A percentile compares a stretch with the other conserved stretches of the same genome.
These are phyloP conservation scores for Nibea albiflora DNA, from an alignment of 2,113 vertebrate species.

Conservation along the genomic window DNA sequence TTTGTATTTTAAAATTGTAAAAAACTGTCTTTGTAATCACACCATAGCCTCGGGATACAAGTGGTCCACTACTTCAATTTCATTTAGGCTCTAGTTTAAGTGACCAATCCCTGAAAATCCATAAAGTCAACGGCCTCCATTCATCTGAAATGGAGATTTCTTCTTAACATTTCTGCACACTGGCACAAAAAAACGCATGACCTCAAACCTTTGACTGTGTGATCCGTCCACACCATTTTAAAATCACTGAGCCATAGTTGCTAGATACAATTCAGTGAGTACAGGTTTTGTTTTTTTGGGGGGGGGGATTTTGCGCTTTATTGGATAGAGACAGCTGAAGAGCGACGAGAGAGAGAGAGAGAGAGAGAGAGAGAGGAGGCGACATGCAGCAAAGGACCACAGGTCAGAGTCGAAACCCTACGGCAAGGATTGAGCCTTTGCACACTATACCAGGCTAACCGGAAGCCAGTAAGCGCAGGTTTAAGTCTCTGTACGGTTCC, in stretches of 20 bases:
- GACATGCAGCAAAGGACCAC: too few species aligned
- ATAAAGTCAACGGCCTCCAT: neutral
- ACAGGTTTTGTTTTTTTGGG: too few species aligned
- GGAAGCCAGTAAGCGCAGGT: too few species aligned
- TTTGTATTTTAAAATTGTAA: too few species aligned
- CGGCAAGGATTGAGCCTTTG: too few species aligned
- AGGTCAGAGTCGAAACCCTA: too few species aligned
- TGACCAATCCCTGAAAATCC: neutral
- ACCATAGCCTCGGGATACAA: neutral
- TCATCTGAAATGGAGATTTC: neutral
- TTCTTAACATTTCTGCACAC: neutral
- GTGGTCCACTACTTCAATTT: neutral
- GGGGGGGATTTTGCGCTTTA: too few species aligned
- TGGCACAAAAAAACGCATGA: neutral
- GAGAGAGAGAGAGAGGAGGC: too few species aligned
- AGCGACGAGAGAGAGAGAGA: too few species aligned
- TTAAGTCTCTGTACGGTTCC: neutral
- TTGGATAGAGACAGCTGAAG: too few species aligned
- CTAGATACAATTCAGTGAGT: too few species aligned
- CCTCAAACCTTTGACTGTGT: neutral
- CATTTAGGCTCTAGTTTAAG: neutral
- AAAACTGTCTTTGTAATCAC: neutral
- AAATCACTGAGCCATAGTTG: neutral
- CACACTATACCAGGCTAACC: too few species aligned
- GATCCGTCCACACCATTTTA: neutral